Percentiles rank a stretch among this genome's conserved stretches.
phyloP scores from a whole-genome alignment of 2,888 invertebrate species.

The Protonemura montana region DNA sequence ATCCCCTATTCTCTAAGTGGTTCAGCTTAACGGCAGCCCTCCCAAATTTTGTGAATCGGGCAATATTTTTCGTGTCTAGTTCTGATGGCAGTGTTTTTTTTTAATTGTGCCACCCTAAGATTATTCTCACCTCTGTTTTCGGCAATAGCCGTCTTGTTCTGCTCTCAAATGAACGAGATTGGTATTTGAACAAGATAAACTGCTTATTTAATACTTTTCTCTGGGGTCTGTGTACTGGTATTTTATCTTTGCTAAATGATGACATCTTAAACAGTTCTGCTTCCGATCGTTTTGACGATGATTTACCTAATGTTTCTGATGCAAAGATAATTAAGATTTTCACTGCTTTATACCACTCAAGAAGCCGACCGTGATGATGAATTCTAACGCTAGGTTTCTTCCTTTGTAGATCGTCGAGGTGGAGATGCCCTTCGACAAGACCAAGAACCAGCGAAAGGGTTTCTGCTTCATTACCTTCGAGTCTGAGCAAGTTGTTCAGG shows the following conservation, averaged over 20 bases:
- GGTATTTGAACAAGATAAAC: no score
- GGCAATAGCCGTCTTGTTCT: no score
- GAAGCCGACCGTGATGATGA: background rate
- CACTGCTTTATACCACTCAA: background rate
- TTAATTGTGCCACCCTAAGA: no score
- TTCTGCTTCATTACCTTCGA: conserved; percentile 99
- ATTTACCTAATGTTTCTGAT: background rate
- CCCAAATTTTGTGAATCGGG: no score
- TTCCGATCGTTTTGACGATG: conserved; percentile 30
- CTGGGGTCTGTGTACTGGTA: background rate
- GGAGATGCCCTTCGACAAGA: conserved; percentile 97
- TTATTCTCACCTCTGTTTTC: no score
- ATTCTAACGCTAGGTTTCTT: conserved; percentile 53
- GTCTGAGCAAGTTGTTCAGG: conserved; percentile 92
- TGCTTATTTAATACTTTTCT: no score
- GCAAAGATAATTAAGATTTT: background rate
- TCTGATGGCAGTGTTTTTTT: background rate
- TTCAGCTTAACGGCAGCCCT: no score
- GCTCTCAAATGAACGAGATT: no score
- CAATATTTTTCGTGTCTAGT: no score
- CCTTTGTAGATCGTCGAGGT: conserved; percentile 83
- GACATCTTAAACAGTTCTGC: conserved; percentile 31
- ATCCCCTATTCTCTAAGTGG: background rate
- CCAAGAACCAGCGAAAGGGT: conserved; percentile 94
- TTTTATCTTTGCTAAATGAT: background rate